Evolutionary conservation across 2,888 invertebrate species (phyloP), one percentile per base, ranked within the genome.

Genomic region (Pristionchus exspectatus): DNA sequence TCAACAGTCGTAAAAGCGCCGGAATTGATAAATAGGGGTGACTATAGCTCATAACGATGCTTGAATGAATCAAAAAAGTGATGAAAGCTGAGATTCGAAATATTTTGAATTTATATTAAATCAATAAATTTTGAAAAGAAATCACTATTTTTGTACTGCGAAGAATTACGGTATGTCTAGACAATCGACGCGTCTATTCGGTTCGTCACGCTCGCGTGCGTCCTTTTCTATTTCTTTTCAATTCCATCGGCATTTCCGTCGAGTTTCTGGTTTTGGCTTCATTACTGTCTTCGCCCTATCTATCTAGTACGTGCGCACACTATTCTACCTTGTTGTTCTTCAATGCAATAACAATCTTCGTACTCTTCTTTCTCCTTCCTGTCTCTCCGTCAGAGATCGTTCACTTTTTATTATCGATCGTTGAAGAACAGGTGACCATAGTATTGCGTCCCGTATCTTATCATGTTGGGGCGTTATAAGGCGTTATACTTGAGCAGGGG

Each of bases 351-450:
- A 81, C 81, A 81, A 24, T 50, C 81, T 50, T 77, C 77, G 77
- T 77, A 77, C 77, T 77, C 77, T 77, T 30, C 50, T 38, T 50
- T 44, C 81, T 84, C 83, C 27, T 56, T 54, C 83, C n/a, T 50
- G 4, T 38, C n/a, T 56, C 56, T 84, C 54, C 56, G 18, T 54
- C 54, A 84, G 83, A 54, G 56, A 56, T 56, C 83, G 83, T 84
- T 84, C 56, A 84, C 83, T 63, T 56, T 83, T 85, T 85, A 85
- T 63, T 63, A 59, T 85, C 63, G 56, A 85, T 63, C 59, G 85
- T 38, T 27, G 81, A 81, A 54, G 81, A 81, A 81, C 81, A 81
- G 81, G 81, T 81, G 81, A 81, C 81, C 81, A 81, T n/a, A 81
- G 81, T 54, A 81, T 54, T 81, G 74, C 50, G 24, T 21, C 50